Evolutionary conservation across 2,113 vertebrate species (phyloP).

Genomic region (Piliocolobus tephrosceles): DNA sequence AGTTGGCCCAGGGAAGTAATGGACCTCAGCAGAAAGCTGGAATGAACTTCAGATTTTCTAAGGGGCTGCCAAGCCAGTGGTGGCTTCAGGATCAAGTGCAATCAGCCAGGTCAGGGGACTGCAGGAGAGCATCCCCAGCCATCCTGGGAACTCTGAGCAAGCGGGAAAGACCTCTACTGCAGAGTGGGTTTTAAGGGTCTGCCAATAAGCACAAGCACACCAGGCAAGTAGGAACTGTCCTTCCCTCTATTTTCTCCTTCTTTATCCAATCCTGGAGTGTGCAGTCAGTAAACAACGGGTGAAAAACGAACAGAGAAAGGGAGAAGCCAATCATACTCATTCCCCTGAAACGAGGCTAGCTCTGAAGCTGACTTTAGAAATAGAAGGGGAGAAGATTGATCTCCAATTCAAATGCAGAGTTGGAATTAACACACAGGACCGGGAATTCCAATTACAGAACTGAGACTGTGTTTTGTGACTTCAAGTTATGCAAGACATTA

Average conservation of each 20-base stretch:
- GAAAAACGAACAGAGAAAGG: not conserved
- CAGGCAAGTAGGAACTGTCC: not conserved
- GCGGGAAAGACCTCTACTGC: not conserved
- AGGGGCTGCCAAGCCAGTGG: not conserved
- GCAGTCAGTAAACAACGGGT: not conserved
- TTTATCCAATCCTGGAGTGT: not conserved
- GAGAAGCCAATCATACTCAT: no score
- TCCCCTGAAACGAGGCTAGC: not conserved
- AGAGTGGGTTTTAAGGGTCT: not conserved
- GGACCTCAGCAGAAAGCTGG: not conserved
- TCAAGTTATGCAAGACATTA: not conserved
- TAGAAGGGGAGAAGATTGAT: not conserved
- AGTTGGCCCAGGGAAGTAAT: not conserved
- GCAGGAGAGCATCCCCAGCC: not conserved
- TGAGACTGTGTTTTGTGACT: not conserved
- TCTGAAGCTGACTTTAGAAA: not conserved
- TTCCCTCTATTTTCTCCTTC: no score
- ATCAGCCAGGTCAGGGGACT: not conserved
- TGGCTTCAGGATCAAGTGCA: not conserved
- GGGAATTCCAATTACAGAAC: not conserved
- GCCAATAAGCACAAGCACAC: not conserved
- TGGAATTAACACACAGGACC: not conserved
- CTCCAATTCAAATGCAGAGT: not conserved
- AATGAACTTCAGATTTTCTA: not conserved
- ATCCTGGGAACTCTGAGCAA: not conserved